A percentile compares a stretch with the other conserved stretches of the same genome.
Conservation (phyloP, 2,888 invertebrate genomes). For the Amphiduros pacificus region DNA sequence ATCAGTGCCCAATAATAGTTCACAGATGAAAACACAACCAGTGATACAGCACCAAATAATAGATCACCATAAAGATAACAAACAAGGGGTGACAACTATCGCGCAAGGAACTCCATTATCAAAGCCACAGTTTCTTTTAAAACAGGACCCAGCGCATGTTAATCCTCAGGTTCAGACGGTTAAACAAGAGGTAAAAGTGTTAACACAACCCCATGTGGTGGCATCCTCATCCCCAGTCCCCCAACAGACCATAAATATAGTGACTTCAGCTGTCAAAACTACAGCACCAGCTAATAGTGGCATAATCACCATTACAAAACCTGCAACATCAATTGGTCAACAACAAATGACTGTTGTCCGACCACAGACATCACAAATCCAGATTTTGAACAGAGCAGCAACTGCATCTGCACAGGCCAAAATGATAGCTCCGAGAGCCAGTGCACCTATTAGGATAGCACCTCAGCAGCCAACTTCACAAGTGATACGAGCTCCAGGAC, state of each 20-base stretch:
- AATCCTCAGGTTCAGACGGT: no score
- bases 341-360: constrained; percentile 23
- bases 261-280: constrained; percentile 1
- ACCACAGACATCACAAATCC: constrained; percentile 9
- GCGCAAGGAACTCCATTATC: not conserved
- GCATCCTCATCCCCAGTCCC: not conserved
- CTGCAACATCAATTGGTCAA: constrained; percentile 11
- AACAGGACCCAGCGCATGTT: constrained; percentile 1
- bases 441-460: constrained; percentile 21
- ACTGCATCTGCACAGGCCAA: constrained; percentile 11
- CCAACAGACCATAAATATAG: constrained; percentile 3
- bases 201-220: not conserved
- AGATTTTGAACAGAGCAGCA: no score
- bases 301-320: constrained; percentile 20
- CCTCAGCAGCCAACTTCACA: constrained; percentile 12
- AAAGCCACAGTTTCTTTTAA: constrained; percentile 14
- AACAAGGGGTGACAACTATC: constrained; percentile 5
- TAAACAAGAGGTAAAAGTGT: constrained; percentile 13
- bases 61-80: constrained; percentile 11
- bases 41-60: constrained; percentile 1
- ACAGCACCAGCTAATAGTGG: constrained; percentile 12
- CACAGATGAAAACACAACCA: constrained; percentile 3
- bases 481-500: no score
- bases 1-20: constrained; percentile 31
- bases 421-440: constrained; percentile 20